Evolutionary conservation across 2,888 invertebrate genomes (phyloP).

Genomic region (Idaea biselata): DNA sequence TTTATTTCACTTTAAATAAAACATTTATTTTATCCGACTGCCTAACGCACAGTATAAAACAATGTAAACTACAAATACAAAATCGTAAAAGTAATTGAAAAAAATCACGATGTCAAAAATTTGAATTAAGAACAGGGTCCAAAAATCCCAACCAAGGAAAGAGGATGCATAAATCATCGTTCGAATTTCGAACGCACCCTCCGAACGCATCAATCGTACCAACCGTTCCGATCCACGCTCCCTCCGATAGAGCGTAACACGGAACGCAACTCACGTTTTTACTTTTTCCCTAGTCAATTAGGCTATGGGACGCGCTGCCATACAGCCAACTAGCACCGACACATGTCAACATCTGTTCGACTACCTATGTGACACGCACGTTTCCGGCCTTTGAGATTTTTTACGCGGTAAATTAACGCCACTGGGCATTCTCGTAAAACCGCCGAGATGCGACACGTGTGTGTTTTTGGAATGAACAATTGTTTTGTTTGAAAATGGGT

Average conservation of each 20-base stretch:
- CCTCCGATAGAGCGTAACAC: conserved; percentile 30
- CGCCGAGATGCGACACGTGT: conserved; percentile 44
- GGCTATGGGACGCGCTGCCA: conserved; percentile 50
- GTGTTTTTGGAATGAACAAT: conserved; percentile 38
- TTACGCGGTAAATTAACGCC: conserved; percentile 66
- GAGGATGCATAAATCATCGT: conserved; percentile 38
- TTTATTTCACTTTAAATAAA: too few relatives aligned
- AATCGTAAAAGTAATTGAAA: too few relatives aligned
- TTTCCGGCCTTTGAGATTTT: conserved; percentile 69
- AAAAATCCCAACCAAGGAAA: conserved; percentile 23
- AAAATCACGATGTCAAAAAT: not conserved
- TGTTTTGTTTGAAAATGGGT: conserved; percentile 7
- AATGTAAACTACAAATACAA: too few relatives aligned
- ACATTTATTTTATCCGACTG: too few relatives aligned
- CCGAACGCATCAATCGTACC: conserved; percentile 40
- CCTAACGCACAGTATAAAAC: too few relatives aligned
- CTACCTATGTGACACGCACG: conserved; percentile 62
- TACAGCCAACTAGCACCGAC: conserved; percentile 47
- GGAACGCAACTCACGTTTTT: conserved; percentile 51
- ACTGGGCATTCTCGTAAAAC: conserved; percentile 50
- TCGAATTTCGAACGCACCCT: conserved; percentile 37
- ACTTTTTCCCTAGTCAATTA: conserved; percentile 71
- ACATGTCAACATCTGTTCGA: conserved; percentile 78
- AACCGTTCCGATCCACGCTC: conserved; percentile 37
- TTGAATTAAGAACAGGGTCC: conserved; percentile 13